These are phyloP conservation scores for Cataglyphis albicans DNA, from an alignment of 2,888 invertebrate species.

Conservation along the genomic window DNA sequence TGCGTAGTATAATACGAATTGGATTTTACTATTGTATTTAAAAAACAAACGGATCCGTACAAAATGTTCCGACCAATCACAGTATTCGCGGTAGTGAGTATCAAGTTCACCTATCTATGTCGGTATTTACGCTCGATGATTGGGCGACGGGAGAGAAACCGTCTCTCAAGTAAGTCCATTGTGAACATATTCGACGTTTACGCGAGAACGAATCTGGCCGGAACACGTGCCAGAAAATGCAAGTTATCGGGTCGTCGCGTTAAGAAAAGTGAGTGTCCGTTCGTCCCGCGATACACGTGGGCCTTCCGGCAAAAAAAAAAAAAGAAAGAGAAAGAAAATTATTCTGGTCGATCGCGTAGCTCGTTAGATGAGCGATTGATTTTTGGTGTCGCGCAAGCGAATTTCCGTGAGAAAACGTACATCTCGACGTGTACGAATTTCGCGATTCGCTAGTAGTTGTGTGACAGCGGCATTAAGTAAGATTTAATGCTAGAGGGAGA, in stretches of 20 bases:
- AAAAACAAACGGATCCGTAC: no score
- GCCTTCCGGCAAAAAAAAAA: not conserved
- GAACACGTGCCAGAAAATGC: conserved; percentile 74
- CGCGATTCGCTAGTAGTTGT: conserved; percentile 54
- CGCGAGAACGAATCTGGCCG: conserved; percentile 73
- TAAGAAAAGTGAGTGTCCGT: conserved; percentile 81
- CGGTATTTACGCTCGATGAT: not conserved
- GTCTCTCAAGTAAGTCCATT: conserved; percentile 67
- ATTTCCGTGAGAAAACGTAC: conserved; percentile 25
- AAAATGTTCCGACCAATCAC: not conserved
- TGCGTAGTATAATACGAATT: no score
- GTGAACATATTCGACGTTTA: conserved; percentile 67
- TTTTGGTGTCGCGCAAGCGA: conserved; percentile 63
- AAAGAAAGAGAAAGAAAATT: not conserved
- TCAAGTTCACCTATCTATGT: not conserved
- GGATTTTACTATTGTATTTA: no score
- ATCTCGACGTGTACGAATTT: not conserved
- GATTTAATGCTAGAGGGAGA: conserved; percentile 29
- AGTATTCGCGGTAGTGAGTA: not conserved
- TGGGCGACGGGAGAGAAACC: conserved; percentile 35
- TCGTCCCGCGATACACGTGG: conserved; percentile 54
- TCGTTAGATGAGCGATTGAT: conserved; percentile 71
- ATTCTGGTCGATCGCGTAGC: conserved; percentile 46
- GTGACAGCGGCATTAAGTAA: conserved; percentile 62
- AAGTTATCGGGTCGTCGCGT: conserved; percentile 75